Evolutionary conservation across 2,797 vertebrate species (phyloP).

Genomic region (Phoebastria nigripes): DNA sequence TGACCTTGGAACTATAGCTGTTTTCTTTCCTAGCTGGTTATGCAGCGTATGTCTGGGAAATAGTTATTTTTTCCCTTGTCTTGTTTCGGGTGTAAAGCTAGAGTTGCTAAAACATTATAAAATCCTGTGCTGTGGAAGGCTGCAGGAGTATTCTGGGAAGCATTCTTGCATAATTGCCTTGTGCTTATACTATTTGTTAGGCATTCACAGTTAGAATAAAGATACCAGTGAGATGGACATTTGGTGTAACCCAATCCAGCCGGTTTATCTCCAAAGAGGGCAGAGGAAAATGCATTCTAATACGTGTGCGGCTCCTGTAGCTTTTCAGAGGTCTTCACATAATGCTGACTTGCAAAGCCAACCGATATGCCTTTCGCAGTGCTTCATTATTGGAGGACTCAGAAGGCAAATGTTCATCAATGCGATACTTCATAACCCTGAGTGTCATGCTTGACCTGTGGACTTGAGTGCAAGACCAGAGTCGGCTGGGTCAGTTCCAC

Average conservation of each 20-base stretch:
- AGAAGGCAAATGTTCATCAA: background rate
- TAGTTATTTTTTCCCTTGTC: background rate
- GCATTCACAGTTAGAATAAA: background rate
- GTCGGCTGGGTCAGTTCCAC: rapidly evolving
- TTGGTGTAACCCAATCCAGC: background rate
- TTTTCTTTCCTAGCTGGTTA: background rate
- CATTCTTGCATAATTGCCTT: background rate
- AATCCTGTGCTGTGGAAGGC: background rate
- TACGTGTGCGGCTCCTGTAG: background rate
- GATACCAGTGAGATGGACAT: background rate
- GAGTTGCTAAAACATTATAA: background rate
- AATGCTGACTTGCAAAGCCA: background rate
- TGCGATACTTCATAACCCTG: rapidly evolving
- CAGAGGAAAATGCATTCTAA: background rate
- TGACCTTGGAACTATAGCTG: background rate
- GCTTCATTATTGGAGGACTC: background rate
- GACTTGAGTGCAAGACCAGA: background rate
- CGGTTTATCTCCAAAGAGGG: background rate
- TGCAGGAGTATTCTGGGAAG: background rate
- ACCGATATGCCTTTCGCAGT: background rate
- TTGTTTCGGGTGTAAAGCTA: background rate
- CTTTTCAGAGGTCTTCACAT: background rate
- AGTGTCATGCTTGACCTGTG: background rate
- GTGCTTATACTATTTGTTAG: background rate
- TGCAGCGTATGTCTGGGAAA: background rate